Evolutionary conservation across 2,113 vertebrate genomes (phyloP).

Genomic region (Daphoenositta chrysoptera): DNA sequence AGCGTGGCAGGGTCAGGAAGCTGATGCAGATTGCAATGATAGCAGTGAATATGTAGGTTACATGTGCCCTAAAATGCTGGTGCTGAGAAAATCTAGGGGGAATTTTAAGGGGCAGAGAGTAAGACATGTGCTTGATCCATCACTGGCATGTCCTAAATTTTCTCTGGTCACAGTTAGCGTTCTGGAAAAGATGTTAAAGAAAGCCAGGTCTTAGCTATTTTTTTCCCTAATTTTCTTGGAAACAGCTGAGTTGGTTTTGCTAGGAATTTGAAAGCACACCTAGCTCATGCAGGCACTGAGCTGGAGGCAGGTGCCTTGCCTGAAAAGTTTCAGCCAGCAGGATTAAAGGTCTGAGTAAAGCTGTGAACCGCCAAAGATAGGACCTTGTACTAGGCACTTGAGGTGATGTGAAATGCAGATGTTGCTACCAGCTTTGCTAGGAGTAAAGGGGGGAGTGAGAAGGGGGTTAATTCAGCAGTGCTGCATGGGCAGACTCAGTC

Average conservation of each 20-base stretch:
- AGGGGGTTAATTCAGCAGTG: fast-evolving
- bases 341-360: neutral
- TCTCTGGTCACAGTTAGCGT: neutral
- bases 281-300: neutral
- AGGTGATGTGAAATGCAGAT: neutral
- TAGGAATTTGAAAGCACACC: neutral
- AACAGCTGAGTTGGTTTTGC: neutral
- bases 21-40: neutral
- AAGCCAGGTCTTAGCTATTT: neutral
- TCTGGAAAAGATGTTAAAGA: neutral
- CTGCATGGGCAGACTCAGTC: neutral
- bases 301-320: neutral
- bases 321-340: neutral
- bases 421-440: neutral
- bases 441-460: neutral
- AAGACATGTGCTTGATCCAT: neutral
- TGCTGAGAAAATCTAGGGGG: neutral
- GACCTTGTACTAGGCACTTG: neutral
- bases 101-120: neutral
- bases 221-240: neutral
- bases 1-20: neutral
- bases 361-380: fast-evolving
- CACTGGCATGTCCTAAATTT: neutral
- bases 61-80: neutral
- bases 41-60: neutral